Evolutionary conservation across 2,888 invertebrate genomes (phyloP).

Genomic region (Epinotia bilunana): DNA sequence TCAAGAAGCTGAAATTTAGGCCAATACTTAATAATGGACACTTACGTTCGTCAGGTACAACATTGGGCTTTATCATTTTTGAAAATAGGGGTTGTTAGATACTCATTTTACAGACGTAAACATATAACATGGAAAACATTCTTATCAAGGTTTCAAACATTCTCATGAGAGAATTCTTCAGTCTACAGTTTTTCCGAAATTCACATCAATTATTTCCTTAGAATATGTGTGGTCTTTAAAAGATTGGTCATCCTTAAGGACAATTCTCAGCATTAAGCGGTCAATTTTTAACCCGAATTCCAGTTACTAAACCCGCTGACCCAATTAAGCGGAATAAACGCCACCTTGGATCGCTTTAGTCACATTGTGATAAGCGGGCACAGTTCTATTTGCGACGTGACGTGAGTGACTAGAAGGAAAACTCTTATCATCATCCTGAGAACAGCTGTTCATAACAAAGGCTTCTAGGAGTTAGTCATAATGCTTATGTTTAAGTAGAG

Average conservation of each 20-base stretch:
- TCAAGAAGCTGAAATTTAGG: neutral
- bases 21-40: neutral
- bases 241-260: conserved; percentile 3
- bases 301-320: conserved; percentile 12
- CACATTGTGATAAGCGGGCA: conserved; percentile 33
- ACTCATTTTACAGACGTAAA: too few relatives aligned
- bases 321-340: conserved; percentile 27
- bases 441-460: conserved; percentile 30
- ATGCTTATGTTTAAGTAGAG: neutral
- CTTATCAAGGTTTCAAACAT: too few relatives aligned
- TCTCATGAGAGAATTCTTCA: neutral
- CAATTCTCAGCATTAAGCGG: neutral
- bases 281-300: neutral
- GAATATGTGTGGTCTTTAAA: too few relatives aligned
- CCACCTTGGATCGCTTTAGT: conserved; percentile 29
- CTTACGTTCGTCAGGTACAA: too few relatives aligned
- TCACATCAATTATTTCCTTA: neutral
- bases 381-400: conserved; percentile 25
- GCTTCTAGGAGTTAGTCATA: neutral
- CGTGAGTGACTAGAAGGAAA: conserved; percentile 6
- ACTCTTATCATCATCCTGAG: conserved; percentile 25
- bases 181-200: neutral
- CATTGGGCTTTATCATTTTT: too few relatives aligned
- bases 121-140: too few relatives aligned
- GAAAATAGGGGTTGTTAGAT: too few relatives aligned